These are phyloP conservation scores for Choloepus hoffmanni DNA, from an alignment of 2,113 vertebrate genomes.

Conservation along the genomic window DNA sequence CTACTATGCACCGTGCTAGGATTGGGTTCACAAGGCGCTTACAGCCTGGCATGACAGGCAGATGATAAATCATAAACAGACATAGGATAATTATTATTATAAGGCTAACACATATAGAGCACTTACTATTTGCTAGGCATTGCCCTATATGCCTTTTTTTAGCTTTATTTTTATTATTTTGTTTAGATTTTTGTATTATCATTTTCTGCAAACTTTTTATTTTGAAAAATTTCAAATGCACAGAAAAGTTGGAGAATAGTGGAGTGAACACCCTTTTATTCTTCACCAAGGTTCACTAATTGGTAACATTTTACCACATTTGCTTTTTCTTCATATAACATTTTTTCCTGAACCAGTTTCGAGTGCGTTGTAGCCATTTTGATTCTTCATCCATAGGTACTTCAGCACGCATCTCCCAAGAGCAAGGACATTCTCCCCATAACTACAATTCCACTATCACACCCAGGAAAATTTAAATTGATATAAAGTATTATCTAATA, in stretches of 20 bases:
- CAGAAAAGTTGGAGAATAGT: not conserved
- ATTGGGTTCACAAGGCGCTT: not conserved
- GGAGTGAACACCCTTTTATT: not conserved
- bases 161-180: not conserved
- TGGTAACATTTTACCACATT: not conserved
- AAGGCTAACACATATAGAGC: not conserved
- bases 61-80: not conserved
- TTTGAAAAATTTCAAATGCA: not conserved
- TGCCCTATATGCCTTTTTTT: not conserved
- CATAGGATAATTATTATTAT: not conserved
- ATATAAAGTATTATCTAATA: not conserved
- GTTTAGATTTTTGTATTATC: not conserved
- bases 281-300: not conserved
- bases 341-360: not conserved
- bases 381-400: not conserved
- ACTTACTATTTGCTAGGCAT: not conserved
- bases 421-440: not conserved
- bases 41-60: not conserved
- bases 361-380: not conserved
- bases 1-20: not conserved
- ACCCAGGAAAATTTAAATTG: not conserved
- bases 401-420: not conserved
- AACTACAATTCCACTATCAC: not conserved
- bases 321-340: not conserved
- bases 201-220: not conserved